A percentile compares a stretch with the other conserved stretches of the same genome.
Evolutionary conservation across 2,888 invertebrate genomes (phyloP).

Genomic region (Pseudococcus jackbeardsleyi): DNA sequence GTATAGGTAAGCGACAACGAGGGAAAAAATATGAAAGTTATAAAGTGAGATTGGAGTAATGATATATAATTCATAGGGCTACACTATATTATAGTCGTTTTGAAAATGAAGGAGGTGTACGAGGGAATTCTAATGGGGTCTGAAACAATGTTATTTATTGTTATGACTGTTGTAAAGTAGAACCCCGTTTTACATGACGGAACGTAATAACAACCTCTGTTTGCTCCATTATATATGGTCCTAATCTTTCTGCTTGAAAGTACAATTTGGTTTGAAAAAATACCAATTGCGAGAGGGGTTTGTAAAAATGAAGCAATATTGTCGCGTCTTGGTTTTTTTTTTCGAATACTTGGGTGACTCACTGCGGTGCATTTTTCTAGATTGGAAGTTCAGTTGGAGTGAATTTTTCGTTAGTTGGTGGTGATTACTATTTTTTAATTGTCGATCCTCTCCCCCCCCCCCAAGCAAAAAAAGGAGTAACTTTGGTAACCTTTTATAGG

Average conservation of each 20-base stretch:
- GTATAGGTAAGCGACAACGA: not conserved
- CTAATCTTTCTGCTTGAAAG: slow-evolving; percentile 62
- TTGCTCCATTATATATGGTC: slow-evolving; percentile 53
- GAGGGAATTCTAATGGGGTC: slow-evolving; percentile 58
- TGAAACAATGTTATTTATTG: slow-evolving; percentile 62
- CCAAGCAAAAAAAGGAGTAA: no score
- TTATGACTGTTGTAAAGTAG: slow-evolving; percentile 56
- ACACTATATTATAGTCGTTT: slow-evolving; percentile 46
- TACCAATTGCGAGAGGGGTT: not conserved
- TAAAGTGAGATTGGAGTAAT: slow-evolving; percentile 41
- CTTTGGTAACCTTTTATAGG: no score
- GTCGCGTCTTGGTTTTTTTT: not conserved
- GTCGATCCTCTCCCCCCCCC: no score
- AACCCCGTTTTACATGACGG: slow-evolving; percentile 48
- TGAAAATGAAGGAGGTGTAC: slow-evolving; percentile 53
- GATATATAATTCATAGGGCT: slow-evolving; percentile 55
- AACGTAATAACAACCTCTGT: slow-evolving; percentile 50
- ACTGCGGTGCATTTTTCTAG: not conserved
- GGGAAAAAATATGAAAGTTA: slow-evolving; percentile 46
- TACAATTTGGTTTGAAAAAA: slow-evolving; percentile 54
- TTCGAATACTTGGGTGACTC: not conserved
- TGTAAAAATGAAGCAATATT: slow-evolving; percentile 1
- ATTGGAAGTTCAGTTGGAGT: not conserved
- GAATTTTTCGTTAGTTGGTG: not conserved
- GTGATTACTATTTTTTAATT: not conserved